Base-by-base conservation (phyloP, 2,113 vertebrate genomes). In the Camelus bactrianus region DNA sequence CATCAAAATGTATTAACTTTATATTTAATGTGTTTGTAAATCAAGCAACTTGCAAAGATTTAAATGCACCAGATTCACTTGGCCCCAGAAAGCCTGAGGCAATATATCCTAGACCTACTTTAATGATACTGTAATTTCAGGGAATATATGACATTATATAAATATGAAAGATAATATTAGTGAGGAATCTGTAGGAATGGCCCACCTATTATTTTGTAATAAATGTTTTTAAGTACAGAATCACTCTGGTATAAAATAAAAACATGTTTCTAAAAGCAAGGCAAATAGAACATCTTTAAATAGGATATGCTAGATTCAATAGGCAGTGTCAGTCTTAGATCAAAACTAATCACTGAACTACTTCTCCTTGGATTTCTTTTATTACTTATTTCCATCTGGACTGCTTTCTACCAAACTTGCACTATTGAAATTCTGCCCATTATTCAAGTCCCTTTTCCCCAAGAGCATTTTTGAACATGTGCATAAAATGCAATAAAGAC, bases 401-500 rank as follows among this genome's bases (percentile, higher is more conserved):
- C 24, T 22, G 0, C 32, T 35, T 42, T 17, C 19, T 19, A 2
- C 13, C 14, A 56, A 86, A 50, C 9, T 50, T 83, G 14, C 22
- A 26, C 38, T 76, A 54, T 86, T 83, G 24, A 80, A 81, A 94
- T 90, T 75, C 28, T 79, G 52, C n/a, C 30, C 75, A 60, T 90
- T 52, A 89, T 87, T 94, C 75, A 80, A 84, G 22, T 73, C 73
- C 2, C 17, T 80, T 3, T 83, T 93, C 24, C 46, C 72, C 11
- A 26, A 89, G 48, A 77, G 1, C 38, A 67, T 72, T 92, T 92
- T n/a, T 72, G 54, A 92, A 42, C 80, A 92, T 20, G 38, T 93
- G 8, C 8, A 73, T 72, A 92, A 95, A 76, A 94, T 1, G 12
- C 58, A 92, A 83, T 90, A 93, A 93, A 82, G 56, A 90, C 28